Percentiles rank a stretch among this genome's conserved stretches.
These are phyloP conservation scores for Calycopis cecrops DNA, from an alignment of 1,140 invertebrate genomes.

Conservation along the genomic window DNA sequence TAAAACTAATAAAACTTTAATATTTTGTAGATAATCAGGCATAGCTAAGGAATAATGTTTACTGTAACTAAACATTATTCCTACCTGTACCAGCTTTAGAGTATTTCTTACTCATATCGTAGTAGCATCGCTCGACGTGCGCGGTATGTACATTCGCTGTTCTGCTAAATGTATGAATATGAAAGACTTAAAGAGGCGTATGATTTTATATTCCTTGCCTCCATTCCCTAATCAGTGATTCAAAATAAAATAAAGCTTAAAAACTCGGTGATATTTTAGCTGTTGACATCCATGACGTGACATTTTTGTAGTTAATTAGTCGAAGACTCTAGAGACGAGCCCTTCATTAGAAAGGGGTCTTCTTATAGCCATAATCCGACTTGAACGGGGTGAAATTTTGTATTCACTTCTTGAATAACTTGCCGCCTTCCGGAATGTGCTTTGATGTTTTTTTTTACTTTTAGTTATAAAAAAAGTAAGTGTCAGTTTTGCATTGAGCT, in stretches of 20 bases:
- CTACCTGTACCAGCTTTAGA: too few relatives aligned
- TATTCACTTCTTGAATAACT: conserved; percentile 7
- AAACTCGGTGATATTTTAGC: conserved; percentile 19
- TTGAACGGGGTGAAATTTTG: not conserved
- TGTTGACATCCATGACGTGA: conserved; percentile 23
- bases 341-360: conserved; percentile 25
- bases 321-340: conserved; percentile 22
- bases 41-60: too few relatives aligned
- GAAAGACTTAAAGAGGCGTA: too few relatives aligned
- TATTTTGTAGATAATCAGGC: too few relatives aligned
- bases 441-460: not conserved
- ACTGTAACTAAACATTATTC: too few relatives aligned
- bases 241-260: conserved; percentile 19
- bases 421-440: not conserved
- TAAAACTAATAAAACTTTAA: too few relatives aligned
- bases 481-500: too few relatives aligned
- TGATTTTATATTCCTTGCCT: not conserved
- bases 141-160: too few relatives aligned
- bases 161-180: too few relatives aligned
- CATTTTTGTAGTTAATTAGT: conserved; percentile 25
- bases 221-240: not conserved
- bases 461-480: too few relatives aligned
- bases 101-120: too few relatives aligned
- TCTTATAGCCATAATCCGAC: conserved; percentile 16
- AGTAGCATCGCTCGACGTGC: too few relatives aligned